Evolutionary conservation across 2,113 vertebrate species (phyloP).

Genomic region (Pogonocichla stellata): DNA sequence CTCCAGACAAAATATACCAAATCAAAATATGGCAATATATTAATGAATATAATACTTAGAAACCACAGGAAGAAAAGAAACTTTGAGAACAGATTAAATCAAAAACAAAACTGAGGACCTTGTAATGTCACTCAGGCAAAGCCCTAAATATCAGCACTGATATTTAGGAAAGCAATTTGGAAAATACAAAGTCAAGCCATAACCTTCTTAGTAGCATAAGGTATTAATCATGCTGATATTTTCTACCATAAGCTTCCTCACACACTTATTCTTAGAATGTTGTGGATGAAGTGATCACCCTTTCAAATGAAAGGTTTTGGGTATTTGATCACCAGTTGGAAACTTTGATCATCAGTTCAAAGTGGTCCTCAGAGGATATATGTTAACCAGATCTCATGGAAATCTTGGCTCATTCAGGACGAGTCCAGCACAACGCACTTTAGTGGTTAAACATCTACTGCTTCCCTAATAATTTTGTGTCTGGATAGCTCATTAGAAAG

Average conservation of each 20-base stretch:
- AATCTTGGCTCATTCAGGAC: accelerated
- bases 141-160: neutral
- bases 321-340: too few species aligned
- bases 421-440: neutral
- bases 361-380: neutral
- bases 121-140: neutral
- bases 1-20: neutral
- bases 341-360: neutral
- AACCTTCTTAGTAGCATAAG: neutral
- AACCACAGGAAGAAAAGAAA: neutral
- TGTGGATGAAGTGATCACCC: neutral
- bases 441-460: neutral
- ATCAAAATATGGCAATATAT: neutral
- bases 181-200: neutral
- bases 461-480: neutral
- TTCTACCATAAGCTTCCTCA: neutral
- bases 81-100: neutral
- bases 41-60: neutral
- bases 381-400: neutral
- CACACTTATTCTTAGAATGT: neutral
- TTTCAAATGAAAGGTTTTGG: too few species aligned
- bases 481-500: neutral
- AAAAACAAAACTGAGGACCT: neutral
- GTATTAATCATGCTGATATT: neutral
- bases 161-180: neutral